These are phyloP conservation scores for Halichoeres trimaculatus DNA, from an alignment of 2,113 vertebrate species.

Conservation along the genomic window DNA sequence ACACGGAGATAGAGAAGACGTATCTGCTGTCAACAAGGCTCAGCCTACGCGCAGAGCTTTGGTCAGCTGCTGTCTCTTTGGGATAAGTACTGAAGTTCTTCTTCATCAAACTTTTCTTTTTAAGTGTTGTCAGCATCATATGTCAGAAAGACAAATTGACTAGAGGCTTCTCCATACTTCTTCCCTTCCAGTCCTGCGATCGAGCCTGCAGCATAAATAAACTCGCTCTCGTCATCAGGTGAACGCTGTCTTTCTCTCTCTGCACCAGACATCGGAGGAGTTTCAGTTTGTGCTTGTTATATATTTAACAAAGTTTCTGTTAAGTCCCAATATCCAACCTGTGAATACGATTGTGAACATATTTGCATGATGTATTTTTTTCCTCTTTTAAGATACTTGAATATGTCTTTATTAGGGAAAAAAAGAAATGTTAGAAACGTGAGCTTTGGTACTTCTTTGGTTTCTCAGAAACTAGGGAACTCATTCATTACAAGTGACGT, in stretches of 20 bases:
- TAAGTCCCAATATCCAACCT: slow-evolving; percentile 49
- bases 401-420: slow-evolving; percentile 40
- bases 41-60: slow-evolving; percentile 71
- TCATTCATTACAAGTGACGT: slow-evolving; percentile 69
- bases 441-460: slow-evolving; percentile 44
- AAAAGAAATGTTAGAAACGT: slow-evolving; percentile 46
- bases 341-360: slow-evolving; percentile 70
- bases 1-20: slow-evolving; percentile 70
- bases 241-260: slow-evolving; percentile 32
- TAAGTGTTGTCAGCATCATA: slow-evolving; percentile 77
- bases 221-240: slow-evolving; percentile 31
- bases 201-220: slow-evolving; percentile 74
- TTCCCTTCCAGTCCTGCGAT: slow-evolving; percentile 47
- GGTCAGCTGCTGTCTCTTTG: slow-evolving; percentile 76
- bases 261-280: slow-evolving; percentile 24
- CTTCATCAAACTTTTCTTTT: slow-evolving; percentile 79
- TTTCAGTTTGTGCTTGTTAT: slow-evolving; percentile 47
- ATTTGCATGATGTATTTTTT: slow-evolving; percentile 71
- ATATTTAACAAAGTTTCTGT: slow-evolving; percentile 39
- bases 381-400: slow-evolving; percentile 39
- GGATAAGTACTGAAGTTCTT: slow-evolving; percentile 75
- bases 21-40: slow-evolving; percentile 75
- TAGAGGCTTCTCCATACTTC: slow-evolving; percentile 56
- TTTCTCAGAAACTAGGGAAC: slow-evolving; percentile 39
- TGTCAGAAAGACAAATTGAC: slow-evolving; percentile 77